phyloP scores from a whole-genome alignment of 2,113 vertebrate species.

The Irena cyanogastra region DNA sequence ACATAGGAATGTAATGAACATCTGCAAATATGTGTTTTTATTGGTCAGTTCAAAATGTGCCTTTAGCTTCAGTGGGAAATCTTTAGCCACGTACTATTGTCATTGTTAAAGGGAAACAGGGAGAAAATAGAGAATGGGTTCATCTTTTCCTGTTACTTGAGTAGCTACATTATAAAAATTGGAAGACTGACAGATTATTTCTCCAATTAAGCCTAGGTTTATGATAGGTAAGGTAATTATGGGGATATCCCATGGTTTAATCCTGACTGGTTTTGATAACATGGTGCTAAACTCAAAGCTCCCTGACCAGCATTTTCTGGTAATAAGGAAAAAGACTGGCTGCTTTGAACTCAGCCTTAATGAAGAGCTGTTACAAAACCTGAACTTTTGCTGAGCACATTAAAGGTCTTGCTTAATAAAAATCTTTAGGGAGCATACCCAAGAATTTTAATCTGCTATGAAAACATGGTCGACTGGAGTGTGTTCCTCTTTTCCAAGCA shows the following conservation, averaged over 20 bases:
- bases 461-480: neutral
- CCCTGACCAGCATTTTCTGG: neutral
- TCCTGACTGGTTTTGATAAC: neutral
- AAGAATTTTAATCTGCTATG: neutral
- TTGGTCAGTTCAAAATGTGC: neutral
- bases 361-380: neutral
- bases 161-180: neutral
- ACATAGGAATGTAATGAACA: neutral
- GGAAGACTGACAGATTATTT: neutral
- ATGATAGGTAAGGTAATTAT: neutral
- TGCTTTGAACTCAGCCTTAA: neutral
- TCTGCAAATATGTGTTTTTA: neutral
- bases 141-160: neutral
- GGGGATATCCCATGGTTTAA: neutral
- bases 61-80: neutral
- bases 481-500: neutral
- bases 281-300: slow-evolving; percentile 1
- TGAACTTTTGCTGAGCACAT: neutral
- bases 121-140: neutral
- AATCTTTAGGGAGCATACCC: neutral
- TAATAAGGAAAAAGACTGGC: neutral
- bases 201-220: neutral
- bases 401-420: slow-evolving; percentile 10
- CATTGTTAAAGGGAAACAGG: neutral
- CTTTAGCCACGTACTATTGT: neutral